Evolutionary conservation across 2,888 invertebrate species (phyloP).

Genomic region (Amiota mariae): DNA sequence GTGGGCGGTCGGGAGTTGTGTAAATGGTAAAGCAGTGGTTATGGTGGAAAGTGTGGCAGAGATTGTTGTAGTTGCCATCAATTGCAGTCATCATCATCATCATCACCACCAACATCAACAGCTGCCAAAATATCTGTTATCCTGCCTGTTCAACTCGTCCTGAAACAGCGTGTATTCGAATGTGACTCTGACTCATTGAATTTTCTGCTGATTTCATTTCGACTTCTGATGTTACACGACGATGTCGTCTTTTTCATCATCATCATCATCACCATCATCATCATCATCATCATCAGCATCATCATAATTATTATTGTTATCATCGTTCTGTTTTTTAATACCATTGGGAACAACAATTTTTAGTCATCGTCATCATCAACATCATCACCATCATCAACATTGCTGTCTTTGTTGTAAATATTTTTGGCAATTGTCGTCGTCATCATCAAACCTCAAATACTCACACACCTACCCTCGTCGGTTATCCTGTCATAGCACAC

Average conservation of each 20-base stretch:
- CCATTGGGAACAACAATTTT: constrained; percentile 61
- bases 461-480: neutral
- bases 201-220: constrained; percentile 72
- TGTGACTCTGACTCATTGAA: constrained; percentile 58
- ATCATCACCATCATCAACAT: constrained; percentile 39
- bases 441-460: neutral
- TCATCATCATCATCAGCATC: neutral
- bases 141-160: constrained; percentile 1
- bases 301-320: neutral
- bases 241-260: neutral
- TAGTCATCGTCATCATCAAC: constrained; percentile 41
- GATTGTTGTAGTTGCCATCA: constrained; percentile 50
- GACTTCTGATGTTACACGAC: constrained; percentile 67
- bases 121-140: constrained; percentile 46
- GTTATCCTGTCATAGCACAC: no score
- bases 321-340: constrained; percentile 14
- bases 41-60: neutral
- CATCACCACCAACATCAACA: constrained; percentile 41
- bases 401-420: constrained; percentile 54
- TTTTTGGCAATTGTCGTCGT: constrained; percentile 62
- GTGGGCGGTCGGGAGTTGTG: constrained; percentile 49
- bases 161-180: neutral
- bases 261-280: neutral
- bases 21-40: neutral
- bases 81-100: constrained; percentile 59